Evolutionary conservation across 2,797 vertebrate genomes (phyloP).

Genomic region (Semotilus atromaculatus): DNA sequence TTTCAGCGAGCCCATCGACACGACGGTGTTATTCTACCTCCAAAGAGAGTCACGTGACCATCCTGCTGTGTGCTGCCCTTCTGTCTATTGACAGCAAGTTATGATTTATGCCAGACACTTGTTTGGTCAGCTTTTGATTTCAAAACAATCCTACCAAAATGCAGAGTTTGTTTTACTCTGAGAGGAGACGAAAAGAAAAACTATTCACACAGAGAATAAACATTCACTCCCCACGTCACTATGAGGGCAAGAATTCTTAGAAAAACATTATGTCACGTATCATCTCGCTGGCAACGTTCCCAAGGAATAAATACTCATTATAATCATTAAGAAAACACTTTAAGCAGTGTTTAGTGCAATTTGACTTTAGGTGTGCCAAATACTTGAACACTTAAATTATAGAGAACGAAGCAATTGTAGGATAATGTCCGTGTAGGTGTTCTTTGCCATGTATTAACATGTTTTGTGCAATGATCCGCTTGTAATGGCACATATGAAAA

Average conservation of each 20-base stretch:
- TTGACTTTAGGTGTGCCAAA: slow-evolving; percentile 37
- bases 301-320: slow-evolving; percentile 35
- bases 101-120: slow-evolving; percentile 53
- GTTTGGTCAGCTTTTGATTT: slow-evolving; percentile 52
- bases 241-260: slow-evolving; percentile 25
- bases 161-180: slow-evolving; percentile 7
- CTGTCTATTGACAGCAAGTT: slow-evolving; percentile 42
- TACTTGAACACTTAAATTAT: slow-evolving; percentile 10
- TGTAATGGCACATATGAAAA: not conserved
- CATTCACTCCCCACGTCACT: slow-evolving; percentile 21
- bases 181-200: slow-evolving; percentile 26
- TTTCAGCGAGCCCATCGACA: slow-evolving; percentile 66
- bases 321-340: slow-evolving; percentile 34
- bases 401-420: not conserved
- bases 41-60: slow-evolving; percentile 59
- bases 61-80: slow-evolving; percentile 41
- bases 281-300: slow-evolving; percentile 7
- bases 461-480: slow-evolving; percentile 4
- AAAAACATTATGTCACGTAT: slow-evolving; percentile 29
- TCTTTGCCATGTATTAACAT: slow-evolving; percentile 17
- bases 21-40: slow-evolving; percentile 57
- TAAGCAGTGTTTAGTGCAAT: slow-evolving; percentile 9
- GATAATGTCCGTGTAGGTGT: slow-evolving; percentile 34
- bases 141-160: slow-evolving; percentile 45
- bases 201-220: not conserved